phyloP scores from a whole-genome alignment of 2,888 invertebrate species.

The Junonia oenone region DNA sequence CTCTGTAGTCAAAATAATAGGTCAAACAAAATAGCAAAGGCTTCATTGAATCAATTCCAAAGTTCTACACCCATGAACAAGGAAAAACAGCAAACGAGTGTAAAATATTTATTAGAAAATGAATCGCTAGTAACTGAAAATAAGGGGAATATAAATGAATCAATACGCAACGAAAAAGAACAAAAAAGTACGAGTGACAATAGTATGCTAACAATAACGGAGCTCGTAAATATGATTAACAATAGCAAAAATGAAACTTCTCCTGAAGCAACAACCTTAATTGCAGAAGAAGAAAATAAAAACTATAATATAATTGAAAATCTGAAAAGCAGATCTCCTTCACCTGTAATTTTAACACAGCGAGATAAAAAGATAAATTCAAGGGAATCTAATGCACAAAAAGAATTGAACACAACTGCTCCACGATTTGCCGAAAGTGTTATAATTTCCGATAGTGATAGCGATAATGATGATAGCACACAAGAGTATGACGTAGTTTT shows the following conservation, averaged over 20 bases:
- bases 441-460: constrained; percentile 62
- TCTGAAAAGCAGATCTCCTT: constrained; percentile 46
- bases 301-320: constrained; percentile 1
- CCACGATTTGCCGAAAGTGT: constrained; percentile 30
- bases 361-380: constrained; percentile 39
- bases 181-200: constrained; percentile 30
- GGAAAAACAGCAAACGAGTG: not conserved
- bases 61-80: constrained; percentile 41
- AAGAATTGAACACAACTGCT: constrained; percentile 18
- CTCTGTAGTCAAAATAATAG: constrained; percentile 52
- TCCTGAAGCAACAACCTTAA: not conserved
- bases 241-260: constrained; percentile 39
- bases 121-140: not conserved
- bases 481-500: constrained; percentile 38
- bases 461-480: constrained; percentile 52
- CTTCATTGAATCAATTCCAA: constrained; percentile 28
- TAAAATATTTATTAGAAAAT: not conserved
- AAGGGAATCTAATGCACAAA: not conserved
- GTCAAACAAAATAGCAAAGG: constrained; percentile 46
- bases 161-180: constrained; percentile 33
- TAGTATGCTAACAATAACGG: constrained; percentile 69
- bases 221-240: constrained; percentile 68
- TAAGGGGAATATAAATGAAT: constrained; percentile 31
- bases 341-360: constrained; percentile 63
- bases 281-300: not conserved